Percentiles rank a stretch among this genome's conserved stretches.
Conservation (phyloP, 2,113 vertebrate species). For the Osmerus mordax region DNA sequence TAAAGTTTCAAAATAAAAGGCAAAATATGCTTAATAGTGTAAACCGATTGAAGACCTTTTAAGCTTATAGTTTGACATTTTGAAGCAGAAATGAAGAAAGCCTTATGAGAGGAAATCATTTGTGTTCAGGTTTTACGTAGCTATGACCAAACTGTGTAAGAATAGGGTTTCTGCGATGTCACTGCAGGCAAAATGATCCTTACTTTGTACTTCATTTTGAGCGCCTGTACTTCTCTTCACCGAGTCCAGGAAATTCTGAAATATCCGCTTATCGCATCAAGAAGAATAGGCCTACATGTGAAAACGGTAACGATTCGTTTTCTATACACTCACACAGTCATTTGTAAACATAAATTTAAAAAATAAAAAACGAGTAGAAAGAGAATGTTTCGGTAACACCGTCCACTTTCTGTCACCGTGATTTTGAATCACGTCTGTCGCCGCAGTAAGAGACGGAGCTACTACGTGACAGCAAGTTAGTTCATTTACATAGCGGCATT, state of each 20-base stretch:
- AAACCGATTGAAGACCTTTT: no score
- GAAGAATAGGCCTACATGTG: slow-evolving; percentile 32
- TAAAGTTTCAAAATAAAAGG: no score
- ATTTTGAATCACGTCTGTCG: background rate
- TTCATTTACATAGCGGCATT: slow-evolving; percentile 28
- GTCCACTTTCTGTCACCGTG: background rate
- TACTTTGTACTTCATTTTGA: slow-evolving; percentile 77
- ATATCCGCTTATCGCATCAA: slow-evolving; percentile 54
- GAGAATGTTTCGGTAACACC: background rate
- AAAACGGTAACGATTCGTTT: background rate
- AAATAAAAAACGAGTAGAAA: background rate
- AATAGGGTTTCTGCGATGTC: no score
- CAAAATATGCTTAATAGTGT: no score
- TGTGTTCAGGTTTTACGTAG: no score
- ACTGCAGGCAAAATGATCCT: slow-evolving; percentile 40
- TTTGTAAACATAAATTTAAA: slow-evolving; percentile 15
- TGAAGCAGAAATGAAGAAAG: no score
- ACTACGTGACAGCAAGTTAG: background rate
- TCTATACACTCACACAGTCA: slow-evolving; percentile 46
- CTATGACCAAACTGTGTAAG: no score
- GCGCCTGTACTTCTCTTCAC: slow-evolving; percentile 15
- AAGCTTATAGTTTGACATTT: no score
- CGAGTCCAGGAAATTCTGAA: slow-evolving; percentile 44
- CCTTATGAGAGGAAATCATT: no score
- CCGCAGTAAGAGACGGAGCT: slow-evolving; percentile 1